These are phyloP conservation scores for Carcharodon carcharias DNA, from an alignment of 2,797 vertebrate genomes.

Conservation along the genomic window DNA sequence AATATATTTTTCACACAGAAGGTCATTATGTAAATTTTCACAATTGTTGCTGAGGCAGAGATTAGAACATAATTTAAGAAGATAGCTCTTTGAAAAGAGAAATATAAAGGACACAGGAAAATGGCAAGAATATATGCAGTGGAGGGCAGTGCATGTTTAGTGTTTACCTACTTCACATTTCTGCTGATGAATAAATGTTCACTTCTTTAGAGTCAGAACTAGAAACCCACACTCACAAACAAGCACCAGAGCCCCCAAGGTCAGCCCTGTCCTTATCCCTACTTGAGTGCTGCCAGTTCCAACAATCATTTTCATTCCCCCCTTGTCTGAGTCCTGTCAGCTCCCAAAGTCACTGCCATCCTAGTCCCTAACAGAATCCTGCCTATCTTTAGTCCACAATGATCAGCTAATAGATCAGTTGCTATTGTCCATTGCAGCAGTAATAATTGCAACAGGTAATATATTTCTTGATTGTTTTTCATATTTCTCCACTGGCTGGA, in stretches of 20 bases:
- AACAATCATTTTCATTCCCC: background rate
- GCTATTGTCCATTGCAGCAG: background rate
- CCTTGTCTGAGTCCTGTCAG: background rate
- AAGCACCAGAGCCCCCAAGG: background rate
- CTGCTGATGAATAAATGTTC: background rate
- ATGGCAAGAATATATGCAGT: background rate
- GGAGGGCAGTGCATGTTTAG: background rate
- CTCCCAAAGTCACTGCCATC: background rate
- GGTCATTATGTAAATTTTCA: background rate
- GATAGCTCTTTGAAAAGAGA: too few relatives aligned
- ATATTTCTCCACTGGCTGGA: background rate
- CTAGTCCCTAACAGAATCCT: too few relatives aligned
- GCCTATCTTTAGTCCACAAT: background rate
- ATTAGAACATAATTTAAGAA: background rate
- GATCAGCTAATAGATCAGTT: background rate
- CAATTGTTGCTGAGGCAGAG: background rate
- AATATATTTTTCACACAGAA: background rate
- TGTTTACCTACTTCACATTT: background rate
- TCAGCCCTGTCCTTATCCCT: background rate
- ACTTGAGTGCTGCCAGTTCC: background rate
- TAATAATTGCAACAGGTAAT: background rate
- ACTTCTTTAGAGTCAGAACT: background rate
- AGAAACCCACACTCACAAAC: background rate
- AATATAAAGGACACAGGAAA: background rate
- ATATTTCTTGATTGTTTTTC: background rate